Evolutionary conservation across 2,888 invertebrate genomes (phyloP).

Genomic region (Drosophila cyrtoloma): DNA sequence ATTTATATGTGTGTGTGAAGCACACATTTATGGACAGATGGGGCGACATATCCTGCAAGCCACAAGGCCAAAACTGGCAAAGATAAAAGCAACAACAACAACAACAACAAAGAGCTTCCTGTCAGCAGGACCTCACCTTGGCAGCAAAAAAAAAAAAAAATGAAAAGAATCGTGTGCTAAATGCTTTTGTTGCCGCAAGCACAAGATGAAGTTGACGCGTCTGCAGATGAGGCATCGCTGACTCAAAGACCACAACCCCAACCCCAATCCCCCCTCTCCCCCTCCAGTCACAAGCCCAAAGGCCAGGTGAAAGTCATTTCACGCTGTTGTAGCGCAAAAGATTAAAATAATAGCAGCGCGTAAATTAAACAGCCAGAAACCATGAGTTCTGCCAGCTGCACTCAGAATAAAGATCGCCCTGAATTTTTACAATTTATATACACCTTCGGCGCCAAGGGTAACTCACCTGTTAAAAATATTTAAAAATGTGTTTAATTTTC

Average conservation of each 20-base stretch:
- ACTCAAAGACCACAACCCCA: constrained; percentile 3
- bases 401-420: background rate
- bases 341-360: constrained; percentile 83
- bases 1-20: background rate
- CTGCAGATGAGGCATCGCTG: constrained; percentile 14
- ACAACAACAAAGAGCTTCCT: constrained; percentile 43
- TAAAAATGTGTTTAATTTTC: no score
- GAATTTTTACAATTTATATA: background rate
- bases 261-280: background rate
- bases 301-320: constrained; percentile 82
- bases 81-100: constrained; percentile 34
- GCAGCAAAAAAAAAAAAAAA: background rate
- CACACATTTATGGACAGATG: constrained; percentile 9
- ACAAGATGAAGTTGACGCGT: constrained; percentile 23
- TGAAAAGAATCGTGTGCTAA: constrained; percentile 62
- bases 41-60: constrained; percentile 24
- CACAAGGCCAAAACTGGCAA: constrained; percentile 51
- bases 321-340: constrained; percentile 82
- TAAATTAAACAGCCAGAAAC: constrained; percentile 75
- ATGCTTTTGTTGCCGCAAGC: constrained; percentile 59
- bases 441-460: background rate
- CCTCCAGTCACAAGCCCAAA: constrained; percentile 24
- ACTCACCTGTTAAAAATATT: background rate
- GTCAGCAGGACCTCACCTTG: constrained; percentile 44
- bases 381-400: constrained; percentile 2